These are phyloP conservation scores for Pollicipes pollicipes DNA, from an alignment of 1,140 invertebrate genomes.

Conservation along the genomic window DNA sequence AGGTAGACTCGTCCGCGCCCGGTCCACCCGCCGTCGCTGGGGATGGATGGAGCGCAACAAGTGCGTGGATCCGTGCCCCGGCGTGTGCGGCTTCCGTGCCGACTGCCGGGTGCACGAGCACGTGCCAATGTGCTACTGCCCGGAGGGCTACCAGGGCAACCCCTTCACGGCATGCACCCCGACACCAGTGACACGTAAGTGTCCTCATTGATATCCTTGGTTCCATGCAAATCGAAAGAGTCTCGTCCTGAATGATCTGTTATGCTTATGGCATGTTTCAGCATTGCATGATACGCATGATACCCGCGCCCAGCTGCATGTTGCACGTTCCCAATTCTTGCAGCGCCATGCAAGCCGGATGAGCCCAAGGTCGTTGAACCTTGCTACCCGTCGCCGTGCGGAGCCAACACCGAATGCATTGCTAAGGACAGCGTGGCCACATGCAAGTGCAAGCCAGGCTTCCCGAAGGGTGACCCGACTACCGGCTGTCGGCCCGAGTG, in stretches of 20 bases:
- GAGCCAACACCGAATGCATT: slow-evolving; percentile 49
- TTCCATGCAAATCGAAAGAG: too few species aligned
- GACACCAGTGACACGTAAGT: slow-evolving; percentile 9
- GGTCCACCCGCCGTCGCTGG: slow-evolving; percentile 31
- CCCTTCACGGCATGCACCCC: slow-evolving; percentile 20
- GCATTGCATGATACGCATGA: too few species aligned
- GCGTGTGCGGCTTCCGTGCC: slow-evolving; percentile 21
- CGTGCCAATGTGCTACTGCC: slow-evolving; percentile 19
- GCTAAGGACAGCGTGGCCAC: slow-evolving; percentile 29
- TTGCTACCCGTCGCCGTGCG: slow-evolving; percentile 54
- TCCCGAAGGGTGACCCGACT: slow-evolving; percentile 34
- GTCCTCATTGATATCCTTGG: slow-evolving; percentile 7
- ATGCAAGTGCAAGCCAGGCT: slow-evolving; percentile 46
- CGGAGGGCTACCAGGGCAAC: slow-evolving; percentile 20
- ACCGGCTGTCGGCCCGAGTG: slow-evolving; percentile 55
- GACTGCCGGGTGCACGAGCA: slow-evolving; percentile 20
- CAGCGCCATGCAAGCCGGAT: background rate
- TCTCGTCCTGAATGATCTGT: too few species aligned
- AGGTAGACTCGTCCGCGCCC: slow-evolving; percentile 53
- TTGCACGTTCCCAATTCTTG: background rate
- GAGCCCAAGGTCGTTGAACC: slow-evolving; percentile 24
- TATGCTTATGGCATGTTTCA: too few species aligned
- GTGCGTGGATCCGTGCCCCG: slow-evolving; percentile 20
- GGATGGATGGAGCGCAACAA: slow-evolving; percentile 39
- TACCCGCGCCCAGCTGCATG: background rate